Evolutionary conservation across 2,797 vertebrate species (phyloP).

Genomic region (Danio aesculapii): DNA sequence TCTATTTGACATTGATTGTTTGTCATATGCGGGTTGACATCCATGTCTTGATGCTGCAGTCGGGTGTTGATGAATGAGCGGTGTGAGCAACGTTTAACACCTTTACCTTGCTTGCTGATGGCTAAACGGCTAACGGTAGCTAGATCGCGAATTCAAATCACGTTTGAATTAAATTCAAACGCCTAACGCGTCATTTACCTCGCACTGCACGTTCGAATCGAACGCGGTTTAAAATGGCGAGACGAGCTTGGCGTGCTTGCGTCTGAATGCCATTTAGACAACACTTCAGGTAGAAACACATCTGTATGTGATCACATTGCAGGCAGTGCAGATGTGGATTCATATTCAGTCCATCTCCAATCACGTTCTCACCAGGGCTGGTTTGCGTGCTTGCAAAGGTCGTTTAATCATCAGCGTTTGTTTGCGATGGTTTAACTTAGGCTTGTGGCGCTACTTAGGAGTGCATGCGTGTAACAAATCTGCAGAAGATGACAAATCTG

Average conservation of each 20-base stretch:
- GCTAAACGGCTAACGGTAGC: slow-evolving; percentile 63
- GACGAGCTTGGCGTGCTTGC: slow-evolving; percentile 27
- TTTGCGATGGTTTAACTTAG: neutral
- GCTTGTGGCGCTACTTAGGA: neutral
- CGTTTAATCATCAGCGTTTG: neutral
- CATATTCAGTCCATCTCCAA: slow-evolving; percentile 12
- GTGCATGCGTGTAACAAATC: neutral
- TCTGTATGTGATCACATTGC: slow-evolving; percentile 80
- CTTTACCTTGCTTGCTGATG: slow-evolving; percentile 69
- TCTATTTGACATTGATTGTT: slow-evolving; percentile 75
- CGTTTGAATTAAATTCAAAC: slow-evolving; percentile 64
- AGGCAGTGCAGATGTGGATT: slow-evolving; percentile 45
- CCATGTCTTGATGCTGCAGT: slow-evolving; percentile 78
- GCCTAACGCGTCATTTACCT: neutral
- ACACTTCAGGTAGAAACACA: slow-evolving; percentile 67
- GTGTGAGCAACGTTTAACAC: slow-evolving; percentile 76
- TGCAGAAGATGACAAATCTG: slow-evolving; percentile 4
- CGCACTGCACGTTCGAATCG: neutral
- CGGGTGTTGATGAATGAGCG: slow-evolving; percentile 76
- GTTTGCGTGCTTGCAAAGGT: neutral
- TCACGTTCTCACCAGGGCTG: neutral
- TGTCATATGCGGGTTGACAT: slow-evolving; percentile 77
- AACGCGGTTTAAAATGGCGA: neutral
- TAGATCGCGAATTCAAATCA: slow-evolving; percentile 61
- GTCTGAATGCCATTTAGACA: slow-evolving; percentile 56